These are phyloP conservation scores for Meganola albula DNA, from an alignment of 2,888 invertebrate genomes.

Conservation along the genomic window DNA sequence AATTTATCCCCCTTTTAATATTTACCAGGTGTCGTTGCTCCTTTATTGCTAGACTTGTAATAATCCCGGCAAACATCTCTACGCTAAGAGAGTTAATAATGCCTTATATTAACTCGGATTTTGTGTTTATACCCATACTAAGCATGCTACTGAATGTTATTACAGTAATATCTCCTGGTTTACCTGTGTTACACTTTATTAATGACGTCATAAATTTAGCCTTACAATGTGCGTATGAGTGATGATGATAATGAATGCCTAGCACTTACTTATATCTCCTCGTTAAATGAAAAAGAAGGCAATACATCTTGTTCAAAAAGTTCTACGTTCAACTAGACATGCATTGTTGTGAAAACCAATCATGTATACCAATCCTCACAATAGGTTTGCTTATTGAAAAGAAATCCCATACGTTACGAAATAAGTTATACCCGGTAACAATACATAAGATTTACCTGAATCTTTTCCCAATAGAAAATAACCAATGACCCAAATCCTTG, in stretches of 20 bases:
- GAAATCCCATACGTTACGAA: conserved; percentile 10
- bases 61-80: conserved; percentile 50
- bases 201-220: conserved; percentile 15
- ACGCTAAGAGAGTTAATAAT: conserved; percentile 41
- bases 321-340: no score
- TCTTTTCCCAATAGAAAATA: conserved; percentile 41
- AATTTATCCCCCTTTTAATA: conserved; percentile 63
- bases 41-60: conserved; percentile 65
- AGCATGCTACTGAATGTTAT: conserved; percentile 28
- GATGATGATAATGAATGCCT: neutral
- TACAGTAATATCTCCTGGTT: conserved; percentile 24
- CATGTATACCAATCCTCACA: neutral
- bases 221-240: neutral
- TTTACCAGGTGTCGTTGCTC: conserved; percentile 67
- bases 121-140: conserved; percentile 37
- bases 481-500: conserved; percentile 58
- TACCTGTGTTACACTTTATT: conserved; percentile 21
- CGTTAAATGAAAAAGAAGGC: no score
- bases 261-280: no score
- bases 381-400: conserved; percentile 10
- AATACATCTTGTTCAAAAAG: no score
- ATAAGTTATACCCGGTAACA: conserved; percentile 22
- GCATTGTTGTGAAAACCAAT: neutral
- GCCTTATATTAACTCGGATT: conserved; percentile 48
- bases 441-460: conserved; percentile 26